Base-by-base conservation (phyloP, 2,888 invertebrate genomes). In the Ptychoptera contaminata region DNA sequence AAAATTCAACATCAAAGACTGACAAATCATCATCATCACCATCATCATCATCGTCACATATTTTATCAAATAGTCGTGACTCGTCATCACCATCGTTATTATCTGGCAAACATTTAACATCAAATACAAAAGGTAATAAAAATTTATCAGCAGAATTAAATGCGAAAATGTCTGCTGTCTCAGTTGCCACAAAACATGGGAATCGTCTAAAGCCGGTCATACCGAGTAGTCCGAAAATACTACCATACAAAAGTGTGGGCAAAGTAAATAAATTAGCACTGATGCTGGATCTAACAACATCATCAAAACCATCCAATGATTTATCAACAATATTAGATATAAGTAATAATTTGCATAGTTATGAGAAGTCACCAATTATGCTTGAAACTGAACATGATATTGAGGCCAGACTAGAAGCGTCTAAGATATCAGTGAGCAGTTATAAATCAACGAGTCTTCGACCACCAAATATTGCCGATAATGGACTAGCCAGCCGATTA, bases 361-460 rank as follows among this genome's bases (percentile, higher is more conserved):
- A 29, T 14, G 15, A 16, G 15, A 8, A 45, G 41, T 37, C 31
- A 30, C 10, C 37, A 14, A 12, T 16, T 4, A n/a, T 34, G 35
- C 15, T 40, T 40, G 16, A 55, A 16, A 51, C 50, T 16, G 57
- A 59, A 50, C 58, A 61, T 54, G 64, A 64, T 49, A 62, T 60
- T 45, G 65, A 65, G 47, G 58, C 61, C 45, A 61, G 61, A 52
- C 51, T 64, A 44, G 57, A 59, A 8, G 62, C 60, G 35, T 62
- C 64, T 30, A 63, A 60, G 53, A 64, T 63, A 46, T 56, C 63
- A 40, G 58, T 12, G 46, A 60, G 50, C 51, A 57, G 40, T 29
- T 47, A 45, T 36, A 47, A 47, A 32, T 15, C 40, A 36, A 37
- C 44, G 8, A 38, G n/a, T 23, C 23, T 23, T 5, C 3, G 23